phyloP scores from a whole-genome alignment of 2,797 vertebrate species.

The Gadopsis marmoratus region DNA sequence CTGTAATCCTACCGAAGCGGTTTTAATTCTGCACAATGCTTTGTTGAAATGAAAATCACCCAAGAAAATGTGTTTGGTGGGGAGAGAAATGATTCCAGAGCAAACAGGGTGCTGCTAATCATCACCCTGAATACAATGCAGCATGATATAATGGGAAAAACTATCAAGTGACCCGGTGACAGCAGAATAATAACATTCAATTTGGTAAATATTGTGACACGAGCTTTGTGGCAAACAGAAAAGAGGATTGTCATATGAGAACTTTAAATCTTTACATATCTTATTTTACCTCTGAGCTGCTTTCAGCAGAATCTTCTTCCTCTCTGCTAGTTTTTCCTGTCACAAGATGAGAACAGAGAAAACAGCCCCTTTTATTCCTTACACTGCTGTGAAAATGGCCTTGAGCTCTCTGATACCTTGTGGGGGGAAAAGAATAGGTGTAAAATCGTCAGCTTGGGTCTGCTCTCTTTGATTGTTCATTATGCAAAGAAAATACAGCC shows the following conservation, averaged over 20 bases:
- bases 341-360: slow-evolving; percentile 46
- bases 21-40: slow-evolving; percentile 32
- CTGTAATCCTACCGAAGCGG: slow-evolving; percentile 24
- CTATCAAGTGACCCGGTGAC: slow-evolving; percentile 27
- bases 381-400: slow-evolving; percentile 51
- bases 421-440: neutral
- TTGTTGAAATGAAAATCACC: slow-evolving; percentile 45
- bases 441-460: slow-evolving; percentile 29
- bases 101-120: slow-evolving; percentile 37
- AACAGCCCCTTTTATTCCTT: slow-evolving; percentile 41
- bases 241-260: slow-evolving; percentile 19
- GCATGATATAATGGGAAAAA: slow-evolving; percentile 20
- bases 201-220: slow-evolving; percentile 33
- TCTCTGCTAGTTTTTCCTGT: slow-evolving; percentile 87
- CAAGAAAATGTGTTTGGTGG: slow-evolving; percentile 43
- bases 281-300: slow-evolving; percentile 88
- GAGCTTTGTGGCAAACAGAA: slow-evolving; percentile 25
- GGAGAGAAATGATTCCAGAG: slow-evolving; percentile 46
- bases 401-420: slow-evolving; percentile 44
- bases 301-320: slow-evolving; percentile 89
- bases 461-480: slow-evolving; percentile 19
- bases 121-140: slow-evolving; percentile 48
- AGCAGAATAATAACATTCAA: slow-evolving; percentile 43
- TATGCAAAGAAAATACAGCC: neutral
- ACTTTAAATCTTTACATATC: slow-evolving; percentile 25